A percentile compares a stretch with the other conserved stretches of the same genome.
phyloP scores from a whole-genome alignment of 1,140 invertebrate genomes.

The Chlorops oryzae region DNA sequence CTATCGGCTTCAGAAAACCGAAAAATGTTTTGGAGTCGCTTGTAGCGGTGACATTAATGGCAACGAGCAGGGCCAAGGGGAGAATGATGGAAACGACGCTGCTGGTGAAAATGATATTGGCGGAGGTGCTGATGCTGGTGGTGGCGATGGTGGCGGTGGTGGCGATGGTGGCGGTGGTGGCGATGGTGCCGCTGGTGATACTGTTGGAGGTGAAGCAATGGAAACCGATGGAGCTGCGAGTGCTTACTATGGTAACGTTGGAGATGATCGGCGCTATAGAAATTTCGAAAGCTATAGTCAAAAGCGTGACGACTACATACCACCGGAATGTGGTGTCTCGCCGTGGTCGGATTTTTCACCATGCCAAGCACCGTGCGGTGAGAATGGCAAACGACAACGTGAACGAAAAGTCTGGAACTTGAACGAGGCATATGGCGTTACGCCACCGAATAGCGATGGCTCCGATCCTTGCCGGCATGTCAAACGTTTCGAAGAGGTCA shows the following conservation, averaged over 20 bases:
- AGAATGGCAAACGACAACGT: constrained; percentile 26
- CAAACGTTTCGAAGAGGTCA: constrained; percentile 48
- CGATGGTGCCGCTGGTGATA: constrained; percentile 9
- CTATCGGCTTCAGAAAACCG: constrained; percentile 28
- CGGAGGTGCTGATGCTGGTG: neutral
- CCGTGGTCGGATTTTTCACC: constrained; percentile 69
- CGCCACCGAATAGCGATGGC: constrained; percentile 27
- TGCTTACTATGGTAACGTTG: constrained; percentile 8
- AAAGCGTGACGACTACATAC: constrained; percentile 36
- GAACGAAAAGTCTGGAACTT: constrained; percentile 43
- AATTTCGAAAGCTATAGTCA: constrained; percentile 41
- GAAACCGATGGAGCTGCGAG: constrained; percentile 21
- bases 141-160: constrained; percentile 11
- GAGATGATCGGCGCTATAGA: constrained; percentile 28
- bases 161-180: constrained; percentile 2
- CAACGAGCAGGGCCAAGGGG: neutral
- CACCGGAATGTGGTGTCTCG: constrained; percentile 59
- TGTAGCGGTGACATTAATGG: constrained; percentile 36
- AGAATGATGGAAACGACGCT: neutral
- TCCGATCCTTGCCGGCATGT: constrained; percentile 45
- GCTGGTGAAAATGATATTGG: neutral
- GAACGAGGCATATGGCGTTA: constrained; percentile 37
- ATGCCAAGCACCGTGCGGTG: constrained; percentile 62
- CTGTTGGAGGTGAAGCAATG: constrained; percentile 14
- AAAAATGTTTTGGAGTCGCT: constrained; percentile 28